These are phyloP conservation scores for Lordiphosa mommai DNA, from an alignment of 1,140 invertebrate species.

Conservation along the genomic window DNA sequence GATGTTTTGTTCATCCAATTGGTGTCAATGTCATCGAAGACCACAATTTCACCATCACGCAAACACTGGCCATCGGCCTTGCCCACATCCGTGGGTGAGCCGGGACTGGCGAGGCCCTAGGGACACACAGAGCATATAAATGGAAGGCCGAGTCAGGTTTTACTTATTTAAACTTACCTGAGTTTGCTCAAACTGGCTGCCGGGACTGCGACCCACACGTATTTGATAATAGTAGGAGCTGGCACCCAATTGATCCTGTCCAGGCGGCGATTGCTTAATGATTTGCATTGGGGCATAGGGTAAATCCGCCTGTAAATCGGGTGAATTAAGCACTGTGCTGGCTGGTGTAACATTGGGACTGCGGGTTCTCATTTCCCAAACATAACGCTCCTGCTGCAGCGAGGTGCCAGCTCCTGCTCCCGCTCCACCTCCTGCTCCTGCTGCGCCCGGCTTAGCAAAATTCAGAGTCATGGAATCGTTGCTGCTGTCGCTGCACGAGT, in stretches of 20 bases:
- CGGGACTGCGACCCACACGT: constrained; percentile 71
- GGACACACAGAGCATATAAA: background rate
- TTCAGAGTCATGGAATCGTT: constrained; percentile 62
- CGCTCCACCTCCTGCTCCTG: background rate
- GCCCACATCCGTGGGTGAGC: constrained; percentile 73
- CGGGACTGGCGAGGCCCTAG: constrained; percentile 65
- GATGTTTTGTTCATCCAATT: constrained; percentile 81
- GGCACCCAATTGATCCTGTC: constrained; percentile 28
- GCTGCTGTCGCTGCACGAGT: constrained; percentile 62
- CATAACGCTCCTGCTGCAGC: constrained; percentile 66
- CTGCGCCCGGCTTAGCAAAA: constrained; percentile 31
- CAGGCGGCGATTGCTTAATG: constrained; percentile 31
- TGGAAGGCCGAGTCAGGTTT: too few relatives aligned
- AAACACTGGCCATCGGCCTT: constrained; percentile 66
- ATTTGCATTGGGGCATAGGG: constrained; percentile 48
- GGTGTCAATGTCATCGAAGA: constrained; percentile 90
- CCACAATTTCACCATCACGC: constrained; percentile 84
- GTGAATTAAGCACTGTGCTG: constrained; percentile 78
- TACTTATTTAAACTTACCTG: constrained; percentile 20
- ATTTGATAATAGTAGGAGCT: constrained; percentile 60
- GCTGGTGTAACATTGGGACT: constrained; percentile 78
- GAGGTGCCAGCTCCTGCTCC: constrained; percentile 10
- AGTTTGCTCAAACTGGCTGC: constrained; percentile 66
- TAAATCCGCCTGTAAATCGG: constrained; percentile 69
- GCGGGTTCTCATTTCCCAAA: constrained; percentile 77